Percentiles rank a stretch among this genome's conserved stretches.
Conservation (phyloP, 2,113 vertebrate genomes). For the Ceyx cyanopectus region DNA sequence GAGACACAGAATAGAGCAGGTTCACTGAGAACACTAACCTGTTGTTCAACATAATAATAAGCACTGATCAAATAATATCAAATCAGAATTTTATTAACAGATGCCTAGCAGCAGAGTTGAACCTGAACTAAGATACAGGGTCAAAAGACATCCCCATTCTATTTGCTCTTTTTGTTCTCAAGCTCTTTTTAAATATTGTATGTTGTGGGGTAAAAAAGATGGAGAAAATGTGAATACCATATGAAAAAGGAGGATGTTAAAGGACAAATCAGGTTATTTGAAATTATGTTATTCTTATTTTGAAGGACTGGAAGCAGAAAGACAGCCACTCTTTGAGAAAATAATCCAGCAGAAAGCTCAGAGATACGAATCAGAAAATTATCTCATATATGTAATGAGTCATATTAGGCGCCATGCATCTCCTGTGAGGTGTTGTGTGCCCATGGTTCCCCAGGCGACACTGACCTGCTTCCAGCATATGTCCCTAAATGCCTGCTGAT, state of each 20-base stretch:
- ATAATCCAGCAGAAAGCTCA: slow-evolving; percentile 27
- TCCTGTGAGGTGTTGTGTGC: not conserved
- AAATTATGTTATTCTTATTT: slow-evolving; percentile 4
- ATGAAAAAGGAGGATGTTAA: not conserved
- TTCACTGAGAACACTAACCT: not conserved
- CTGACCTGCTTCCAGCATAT: slow-evolving; percentile 28
- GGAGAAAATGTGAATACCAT: slow-evolving; percentile 19
- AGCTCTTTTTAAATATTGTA: not conserved
- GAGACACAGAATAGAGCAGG: not conserved
- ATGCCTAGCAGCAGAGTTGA: not conserved
- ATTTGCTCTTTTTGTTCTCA: not conserved
- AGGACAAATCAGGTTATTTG: slow-evolving; percentile 32
- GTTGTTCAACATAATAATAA: slow-evolving; percentile 16
- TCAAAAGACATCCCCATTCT: not conserved
- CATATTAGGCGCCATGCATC: not conserved
- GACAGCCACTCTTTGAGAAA: slow-evolving; percentile 9
- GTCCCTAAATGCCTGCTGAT: slow-evolving; percentile 32
- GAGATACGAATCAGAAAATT: slow-evolving; percentile 51
- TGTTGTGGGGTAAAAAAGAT: not conserved
- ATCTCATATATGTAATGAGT: slow-evolving; percentile 20
- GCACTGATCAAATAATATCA: not conserved
- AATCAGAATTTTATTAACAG: not conserved
- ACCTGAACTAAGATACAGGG: not conserved
- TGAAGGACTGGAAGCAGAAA: not conserved
- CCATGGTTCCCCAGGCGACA: not conserved